Conservation (phyloP, 2,113 vertebrate species). For the Oreochromis spilurus region DNA sequence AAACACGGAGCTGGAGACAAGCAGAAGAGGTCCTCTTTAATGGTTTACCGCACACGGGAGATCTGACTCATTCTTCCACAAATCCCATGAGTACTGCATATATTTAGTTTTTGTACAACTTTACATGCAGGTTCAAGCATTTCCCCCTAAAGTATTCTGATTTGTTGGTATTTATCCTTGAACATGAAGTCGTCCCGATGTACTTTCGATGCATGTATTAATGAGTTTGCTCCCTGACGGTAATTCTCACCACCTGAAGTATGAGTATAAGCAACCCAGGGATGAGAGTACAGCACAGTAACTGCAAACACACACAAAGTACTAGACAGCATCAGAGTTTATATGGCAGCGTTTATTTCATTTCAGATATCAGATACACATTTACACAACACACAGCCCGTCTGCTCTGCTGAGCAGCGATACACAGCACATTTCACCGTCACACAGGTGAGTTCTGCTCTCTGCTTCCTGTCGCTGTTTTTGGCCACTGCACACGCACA, state of each 20-base stretch:
- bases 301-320: not conserved
- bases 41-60: not conserved
- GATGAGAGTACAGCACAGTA: not conserved
- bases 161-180: not conserved
- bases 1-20: not conserved
- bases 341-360: slow-evolving; percentile 6
- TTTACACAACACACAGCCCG: too few relatives aligned
- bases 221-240: not conserved
- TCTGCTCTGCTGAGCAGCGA: not conserved
- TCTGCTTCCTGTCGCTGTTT: not conserved
- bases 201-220: not conserved
- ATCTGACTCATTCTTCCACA: not conserved
- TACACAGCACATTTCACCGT: slow-evolving; percentile 20
- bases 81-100: not conserved
- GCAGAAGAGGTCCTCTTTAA: not conserved
- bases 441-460: not conserved
- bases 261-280: not conserved
- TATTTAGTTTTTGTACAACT: not conserved
- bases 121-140: not conserved
- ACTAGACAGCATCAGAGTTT: not conserved
- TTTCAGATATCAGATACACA: slow-evolving; percentile 23
- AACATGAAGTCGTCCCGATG: not conserved
- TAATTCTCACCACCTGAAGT: not conserved
- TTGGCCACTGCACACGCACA: not conserved
- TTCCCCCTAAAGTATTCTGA: not conserved